Percentiles rank a stretch among this genome's conserved stretches.
Conservation (phyloP, 2,113 vertebrate genomes). For the Oostethus manadensis region DNA sequence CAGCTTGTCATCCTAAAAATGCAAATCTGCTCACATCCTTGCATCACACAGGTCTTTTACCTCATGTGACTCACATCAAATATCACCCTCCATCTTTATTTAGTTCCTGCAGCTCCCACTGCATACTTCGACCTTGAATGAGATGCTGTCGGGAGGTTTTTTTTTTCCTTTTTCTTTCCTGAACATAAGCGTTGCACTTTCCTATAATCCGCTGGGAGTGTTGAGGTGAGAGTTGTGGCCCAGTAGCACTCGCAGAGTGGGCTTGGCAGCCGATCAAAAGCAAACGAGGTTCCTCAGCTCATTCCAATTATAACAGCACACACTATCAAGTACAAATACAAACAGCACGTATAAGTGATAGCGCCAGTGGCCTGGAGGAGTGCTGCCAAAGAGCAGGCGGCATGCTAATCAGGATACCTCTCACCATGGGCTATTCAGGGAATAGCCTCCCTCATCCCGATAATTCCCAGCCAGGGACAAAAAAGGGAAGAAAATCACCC, state of each 20-base stretch:
- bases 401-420: constrained; percentile 79
- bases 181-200: constrained; percentile 74
- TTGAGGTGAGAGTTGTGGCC: constrained; percentile 73
- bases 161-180: constrained; percentile 11
- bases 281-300: constrained; percentile 73
- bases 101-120: not conserved
- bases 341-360: constrained; percentile 78
- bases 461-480: constrained; percentile 68
- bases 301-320: constrained; percentile 77
- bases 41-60: constrained; percentile 17
- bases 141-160: constrained; percentile 70
- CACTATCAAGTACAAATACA: constrained; percentile 78
- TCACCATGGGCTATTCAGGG: constrained; percentile 78
- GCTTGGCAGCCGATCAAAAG: constrained; percentile 76
- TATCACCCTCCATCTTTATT: constrained; percentile 31
- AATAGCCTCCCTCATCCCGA: constrained; percentile 77
- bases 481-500: constrained; percentile 68
- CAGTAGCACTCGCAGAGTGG: constrained; percentile 67
- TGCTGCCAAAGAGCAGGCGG: constrained; percentile 73
- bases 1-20: not conserved
- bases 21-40: not conserved
- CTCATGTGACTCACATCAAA: constrained; percentile 23
- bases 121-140: constrained; percentile 74
- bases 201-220: constrained; percentile 71
- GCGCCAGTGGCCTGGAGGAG: constrained; percentile 74